Conservation (phyloP, 2,797 vertebrate genomes). For the Tiaroga cobitis region DNA sequence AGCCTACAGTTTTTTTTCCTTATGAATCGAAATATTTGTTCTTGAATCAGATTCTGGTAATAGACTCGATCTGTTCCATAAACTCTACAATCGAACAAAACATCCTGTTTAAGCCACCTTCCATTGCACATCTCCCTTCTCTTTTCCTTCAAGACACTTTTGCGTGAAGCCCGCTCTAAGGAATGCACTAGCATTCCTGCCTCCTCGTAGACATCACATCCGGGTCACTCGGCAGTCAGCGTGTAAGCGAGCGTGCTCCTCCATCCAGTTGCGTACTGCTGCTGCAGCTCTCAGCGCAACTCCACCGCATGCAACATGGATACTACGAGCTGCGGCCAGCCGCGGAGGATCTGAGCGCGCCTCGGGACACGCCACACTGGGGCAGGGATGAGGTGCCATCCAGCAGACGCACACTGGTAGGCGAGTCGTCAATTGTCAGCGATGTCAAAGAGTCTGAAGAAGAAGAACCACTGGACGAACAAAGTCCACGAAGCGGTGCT, state of each 20-base stretch:
- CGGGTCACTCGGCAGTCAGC: constrained; percentile 81
- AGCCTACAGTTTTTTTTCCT: background rate
- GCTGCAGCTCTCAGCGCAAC: constrained; percentile 72
- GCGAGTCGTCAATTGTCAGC: constrained; percentile 73
- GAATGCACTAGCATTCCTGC: constrained; percentile 76
- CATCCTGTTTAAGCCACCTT: background rate
- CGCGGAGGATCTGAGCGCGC: constrained; percentile 68
- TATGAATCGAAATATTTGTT: background rate
- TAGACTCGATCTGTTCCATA: background rate
- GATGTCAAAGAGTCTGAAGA: constrained; percentile 99
- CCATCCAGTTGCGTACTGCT: constrained; percentile 68
- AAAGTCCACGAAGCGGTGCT: constrained; percentile 98
- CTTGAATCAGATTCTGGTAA: background rate
- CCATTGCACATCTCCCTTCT: background rate
- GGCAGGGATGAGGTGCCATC: constrained; percentile 74
- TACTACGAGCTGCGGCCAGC: constrained; percentile 67
- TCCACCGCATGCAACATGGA: constrained; percentile 70
- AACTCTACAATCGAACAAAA: background rate
- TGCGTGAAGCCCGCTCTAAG: background rate
- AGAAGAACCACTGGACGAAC: constrained; percentile 99
- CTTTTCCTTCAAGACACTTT: background rate
- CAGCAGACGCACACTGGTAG: constrained; percentile 73
- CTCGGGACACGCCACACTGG: constrained; percentile 54
- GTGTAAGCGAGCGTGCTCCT: constrained; percentile 65
- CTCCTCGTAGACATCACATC: constrained; percentile 80